Conservation (phyloP, 2,113 vertebrate genomes). For the Origma solitaria region DNA sequence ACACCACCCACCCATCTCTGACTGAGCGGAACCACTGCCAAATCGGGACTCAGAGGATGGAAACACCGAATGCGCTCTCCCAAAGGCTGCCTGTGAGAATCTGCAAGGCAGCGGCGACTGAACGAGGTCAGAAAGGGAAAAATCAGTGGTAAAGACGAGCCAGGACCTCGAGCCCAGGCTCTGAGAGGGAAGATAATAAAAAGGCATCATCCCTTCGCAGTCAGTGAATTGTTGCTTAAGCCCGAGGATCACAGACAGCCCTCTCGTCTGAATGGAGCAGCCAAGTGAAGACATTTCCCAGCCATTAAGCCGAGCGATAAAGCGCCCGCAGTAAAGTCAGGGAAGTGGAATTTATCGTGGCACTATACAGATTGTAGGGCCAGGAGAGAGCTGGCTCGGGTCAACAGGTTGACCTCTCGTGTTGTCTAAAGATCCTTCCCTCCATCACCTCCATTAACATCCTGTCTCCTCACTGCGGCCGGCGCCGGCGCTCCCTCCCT, state of each 20-base stretch:
- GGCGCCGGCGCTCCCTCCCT: neutral
- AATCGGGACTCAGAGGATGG: neutral
- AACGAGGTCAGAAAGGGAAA: neutral
- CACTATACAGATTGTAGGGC: slow-evolving; percentile 1
- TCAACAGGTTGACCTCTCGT: slow-evolving; percentile 1
- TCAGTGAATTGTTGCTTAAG: neutral
- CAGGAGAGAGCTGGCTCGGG: neutral
- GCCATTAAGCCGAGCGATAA: slow-evolving; percentile 24
- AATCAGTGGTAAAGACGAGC: neutral
- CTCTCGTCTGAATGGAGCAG: neutral
- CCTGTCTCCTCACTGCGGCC: neutral
- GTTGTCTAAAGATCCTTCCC: neutral
- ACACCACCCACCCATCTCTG: neutral
- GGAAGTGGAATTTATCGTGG: slow-evolving; percentile 10
- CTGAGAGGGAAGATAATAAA: neutral
- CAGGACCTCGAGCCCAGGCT: neutral
- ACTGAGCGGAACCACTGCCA: neutral
- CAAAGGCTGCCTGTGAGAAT: neutral
- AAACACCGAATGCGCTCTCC: neutral
- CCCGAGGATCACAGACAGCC: neutral
- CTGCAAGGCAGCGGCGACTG: neutral
- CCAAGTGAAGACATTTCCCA: slow-evolving; percentile 17
- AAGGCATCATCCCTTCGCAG: neutral
- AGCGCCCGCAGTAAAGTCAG: slow-evolving; percentile 22
- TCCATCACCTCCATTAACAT: slow-evolving; percentile 1